A percentile compares a stretch with the other conserved stretches of the same genome.
Evolutionary conservation across 2,888 invertebrate species (phyloP).

Genomic region (Conistra vaccinii): DNA sequence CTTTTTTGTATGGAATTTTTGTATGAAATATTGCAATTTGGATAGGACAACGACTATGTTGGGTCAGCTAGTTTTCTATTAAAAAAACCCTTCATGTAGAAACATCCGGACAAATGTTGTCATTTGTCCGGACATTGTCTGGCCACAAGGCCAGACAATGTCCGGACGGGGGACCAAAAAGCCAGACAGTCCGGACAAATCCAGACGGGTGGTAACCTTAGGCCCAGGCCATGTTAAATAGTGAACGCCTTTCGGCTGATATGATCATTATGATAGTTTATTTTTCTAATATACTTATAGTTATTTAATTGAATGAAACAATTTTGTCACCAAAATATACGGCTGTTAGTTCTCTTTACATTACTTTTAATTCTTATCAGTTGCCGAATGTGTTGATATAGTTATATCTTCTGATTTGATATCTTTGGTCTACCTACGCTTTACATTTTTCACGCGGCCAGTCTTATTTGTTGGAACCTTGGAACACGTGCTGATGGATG

Average conservation of each 20-base stretch:
- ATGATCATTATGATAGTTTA: neutral
- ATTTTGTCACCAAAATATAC: slow-evolving; percentile 9
- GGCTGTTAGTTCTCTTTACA: slow-evolving; percentile 8
- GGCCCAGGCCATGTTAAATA: neutral
- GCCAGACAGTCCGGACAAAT: neutral
- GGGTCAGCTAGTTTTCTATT: neutral
- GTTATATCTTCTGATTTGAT: slow-evolving; percentile 40
- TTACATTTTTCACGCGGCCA: slow-evolving; percentile 12
- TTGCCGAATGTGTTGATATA: slow-evolving; percentile 39
- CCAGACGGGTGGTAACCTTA: no score
- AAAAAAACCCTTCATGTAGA: neutral
- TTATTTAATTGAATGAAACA: neutral
- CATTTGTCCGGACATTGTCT: no score
- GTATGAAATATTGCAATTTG: no score
- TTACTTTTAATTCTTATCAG: slow-evolving; percentile 38
- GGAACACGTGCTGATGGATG: slow-evolving; percentile 28
- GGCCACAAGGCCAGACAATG: neutral
- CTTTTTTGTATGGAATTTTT: no score
- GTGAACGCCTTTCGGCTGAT: neutral
- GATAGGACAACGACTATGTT: no score
- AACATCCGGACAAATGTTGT: neutral
- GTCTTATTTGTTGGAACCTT: slow-evolving; percentile 38
- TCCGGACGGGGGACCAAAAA: no score
- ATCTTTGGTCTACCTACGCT: slow-evolving; percentile 32
- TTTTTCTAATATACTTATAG: neutral